Conservation (phyloP, 2,797 vertebrate species). For the Phoeniculus purpureus region DNA sequence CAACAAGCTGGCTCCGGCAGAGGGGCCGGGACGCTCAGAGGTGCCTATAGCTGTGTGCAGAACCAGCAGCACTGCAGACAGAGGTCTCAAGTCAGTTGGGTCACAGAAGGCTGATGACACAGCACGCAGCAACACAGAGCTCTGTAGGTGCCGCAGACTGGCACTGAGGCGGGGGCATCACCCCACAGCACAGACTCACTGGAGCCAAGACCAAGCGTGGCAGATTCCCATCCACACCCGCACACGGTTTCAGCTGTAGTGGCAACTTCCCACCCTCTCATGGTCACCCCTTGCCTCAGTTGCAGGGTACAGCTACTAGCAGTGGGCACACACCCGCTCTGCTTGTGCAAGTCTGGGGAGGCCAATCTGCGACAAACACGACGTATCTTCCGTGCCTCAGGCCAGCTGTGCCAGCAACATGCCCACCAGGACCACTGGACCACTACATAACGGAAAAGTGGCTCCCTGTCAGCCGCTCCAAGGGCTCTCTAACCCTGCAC, state of each 20-base stretch:
- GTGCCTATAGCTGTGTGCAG: neutral
- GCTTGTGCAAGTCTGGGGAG: neutral
- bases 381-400: neutral
- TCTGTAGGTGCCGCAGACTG: neutral
- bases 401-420: neutral
- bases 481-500: neutral
- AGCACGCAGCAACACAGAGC: fast-evolving
- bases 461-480: neutral
- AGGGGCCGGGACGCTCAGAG: neutral
- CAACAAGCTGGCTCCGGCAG: neutral
- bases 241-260: neutral
- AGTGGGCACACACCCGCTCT: neutral
- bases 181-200: neutral
- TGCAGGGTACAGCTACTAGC: neutral
- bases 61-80: neutral
- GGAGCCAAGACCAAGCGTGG: neutral
- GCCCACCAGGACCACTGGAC: neutral
- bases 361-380: neutral
- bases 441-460: neutral
- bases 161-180: neutral
- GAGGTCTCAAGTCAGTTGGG: neutral
- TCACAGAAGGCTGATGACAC: neutral
- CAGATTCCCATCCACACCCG: neutral
- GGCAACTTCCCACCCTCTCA: neutral
- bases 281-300: neutral